Evolutionary conservation across 2,113 vertebrate species (phyloP).

Genomic region (Scartelaos histophorus): DNA sequence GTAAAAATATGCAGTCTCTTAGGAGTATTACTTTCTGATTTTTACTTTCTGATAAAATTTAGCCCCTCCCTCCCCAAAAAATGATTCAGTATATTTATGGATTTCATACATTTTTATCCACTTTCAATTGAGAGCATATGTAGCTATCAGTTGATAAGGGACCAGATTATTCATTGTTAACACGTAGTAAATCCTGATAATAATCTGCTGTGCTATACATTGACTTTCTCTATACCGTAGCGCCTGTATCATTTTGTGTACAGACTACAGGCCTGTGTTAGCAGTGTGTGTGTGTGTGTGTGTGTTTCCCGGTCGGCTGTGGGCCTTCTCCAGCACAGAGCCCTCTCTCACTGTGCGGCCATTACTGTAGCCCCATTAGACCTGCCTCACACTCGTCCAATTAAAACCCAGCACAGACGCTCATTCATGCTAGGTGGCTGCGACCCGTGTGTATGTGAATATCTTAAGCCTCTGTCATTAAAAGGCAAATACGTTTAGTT

Average conservation of each 20-base stretch:
- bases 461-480: slow-evolving; percentile 73
- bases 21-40: too few relatives aligned
- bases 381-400: slow-evolving; percentile 11
- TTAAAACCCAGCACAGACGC: slow-evolving; percentile 40
- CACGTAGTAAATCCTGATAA: not conserved
- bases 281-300: slow-evolving; percentile 49
- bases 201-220: not conserved
- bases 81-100: too few relatives aligned
- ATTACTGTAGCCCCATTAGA: slow-evolving; percentile 63
- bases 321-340: slow-evolving; percentile 51
- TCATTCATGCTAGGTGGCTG: slow-evolving; percentile 65
- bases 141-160: too few relatives aligned
- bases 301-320: slow-evolving; percentile 47
- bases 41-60: too few relatives aligned
- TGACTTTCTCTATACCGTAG: not conserved
- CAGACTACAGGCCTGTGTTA: slow-evolving; percentile 16
- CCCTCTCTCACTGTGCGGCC: slow-evolving; percentile 47
- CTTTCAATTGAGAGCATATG: too few relatives aligned
- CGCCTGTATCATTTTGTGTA: not conserved
- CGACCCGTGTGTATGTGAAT: slow-evolving; percentile 57
- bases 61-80: too few relatives aligned
- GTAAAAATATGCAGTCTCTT: too few relatives aligned
- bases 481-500: slow-evolving; percentile 70
- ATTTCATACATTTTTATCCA: too few relatives aligned
- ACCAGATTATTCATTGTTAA: not conserved